A percentile compares a stretch with the other conserved stretches of the same genome.
Conservation (phyloP, 2,888 invertebrate species). For the Drosophila multiciliata region DNA sequence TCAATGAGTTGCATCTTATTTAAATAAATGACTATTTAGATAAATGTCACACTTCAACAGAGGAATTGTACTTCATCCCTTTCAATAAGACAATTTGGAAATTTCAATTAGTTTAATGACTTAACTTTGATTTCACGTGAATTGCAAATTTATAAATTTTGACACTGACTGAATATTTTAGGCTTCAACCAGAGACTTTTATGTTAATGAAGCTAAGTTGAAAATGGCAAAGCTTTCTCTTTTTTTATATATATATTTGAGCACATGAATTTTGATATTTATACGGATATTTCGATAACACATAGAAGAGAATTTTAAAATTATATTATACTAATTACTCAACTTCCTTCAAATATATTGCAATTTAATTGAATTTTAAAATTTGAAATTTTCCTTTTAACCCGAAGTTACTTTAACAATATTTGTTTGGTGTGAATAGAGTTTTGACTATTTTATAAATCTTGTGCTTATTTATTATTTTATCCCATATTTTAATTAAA, state of each 20-base stretch:
- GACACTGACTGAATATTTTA: background rate
- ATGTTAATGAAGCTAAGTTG: background rate
- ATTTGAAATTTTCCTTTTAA: too few relatives aligned
- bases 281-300: background rate
- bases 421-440: background rate
- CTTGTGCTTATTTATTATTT: background rate
- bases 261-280: background rate
- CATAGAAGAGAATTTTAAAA: background rate
- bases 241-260: background rate
- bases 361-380: too few relatives aligned
- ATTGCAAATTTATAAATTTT: background rate
- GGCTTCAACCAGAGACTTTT: background rate
- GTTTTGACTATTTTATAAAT: background rate
- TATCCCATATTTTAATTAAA: background rate
- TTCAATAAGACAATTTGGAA: background rate
- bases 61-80: background rate
- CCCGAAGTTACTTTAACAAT: background rate
- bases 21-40: constrained; percentile 7
- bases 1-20: constrained; percentile 16
- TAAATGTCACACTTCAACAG: constrained; percentile 2
- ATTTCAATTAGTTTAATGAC: constrained; percentile 3
- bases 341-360: background rate
- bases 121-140: background rate
- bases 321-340: background rate
- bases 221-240: background rate